These are phyloP conservation scores for Aphelinus atriplicis DNA, from an alignment of 1,140 invertebrate species.

Conservation along the genomic window DNA sequence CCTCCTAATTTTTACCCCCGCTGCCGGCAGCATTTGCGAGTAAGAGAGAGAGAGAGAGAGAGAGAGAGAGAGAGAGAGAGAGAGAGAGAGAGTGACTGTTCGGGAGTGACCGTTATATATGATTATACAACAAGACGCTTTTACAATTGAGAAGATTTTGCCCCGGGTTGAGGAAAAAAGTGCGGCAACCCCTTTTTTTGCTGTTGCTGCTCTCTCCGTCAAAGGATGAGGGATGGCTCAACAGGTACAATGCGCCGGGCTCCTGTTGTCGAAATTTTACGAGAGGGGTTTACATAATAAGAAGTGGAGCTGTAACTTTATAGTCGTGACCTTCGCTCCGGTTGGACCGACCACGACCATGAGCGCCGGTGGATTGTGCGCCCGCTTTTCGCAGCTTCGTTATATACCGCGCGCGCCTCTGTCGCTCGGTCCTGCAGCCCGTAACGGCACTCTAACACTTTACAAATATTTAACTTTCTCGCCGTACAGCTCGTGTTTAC, in stretches of 20 bases:
- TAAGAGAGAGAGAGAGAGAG: not conserved
- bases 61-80: conserved; percentile 13
- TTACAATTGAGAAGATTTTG: conserved; percentile 27
- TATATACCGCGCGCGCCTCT: too few relatives aligned
- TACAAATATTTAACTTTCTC: too few relatives aligned
- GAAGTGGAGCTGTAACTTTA: conserved; percentile 39
- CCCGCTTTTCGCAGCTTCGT: too few relatives aligned
- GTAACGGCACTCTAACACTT: too few relatives aligned
- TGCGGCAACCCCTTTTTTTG: conserved; percentile 35
- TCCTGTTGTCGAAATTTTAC: conserved; percentile 30
- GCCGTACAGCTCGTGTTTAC: too few relatives aligned
- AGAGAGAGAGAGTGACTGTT: conserved; percentile 17
- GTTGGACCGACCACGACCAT: too few relatives aligned
- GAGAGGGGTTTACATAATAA: conserved; percentile 37
- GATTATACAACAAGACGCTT: conserved; percentile 17
- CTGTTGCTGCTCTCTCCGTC: conserved; percentile 6
- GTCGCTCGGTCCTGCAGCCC: too few relatives aligned
- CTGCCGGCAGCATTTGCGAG: not conserved
- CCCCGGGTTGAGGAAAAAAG: conserved; percentile 16
- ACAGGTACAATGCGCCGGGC: conserved; percentile 13
- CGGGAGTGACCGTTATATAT: conserved; percentile 34
- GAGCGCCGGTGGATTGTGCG: too few relatives aligned
- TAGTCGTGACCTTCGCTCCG: conserved; percentile 26
- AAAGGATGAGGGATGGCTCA: conserved; percentile 33
- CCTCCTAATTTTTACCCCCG: not conserved